Percentiles rank a stretch among this genome's conserved stretches.
These are phyloP conservation scores for Brachypodius melanocephalos DNA, from an alignment of 2,113 vertebrate genomes.

Conservation along the genomic window DNA sequence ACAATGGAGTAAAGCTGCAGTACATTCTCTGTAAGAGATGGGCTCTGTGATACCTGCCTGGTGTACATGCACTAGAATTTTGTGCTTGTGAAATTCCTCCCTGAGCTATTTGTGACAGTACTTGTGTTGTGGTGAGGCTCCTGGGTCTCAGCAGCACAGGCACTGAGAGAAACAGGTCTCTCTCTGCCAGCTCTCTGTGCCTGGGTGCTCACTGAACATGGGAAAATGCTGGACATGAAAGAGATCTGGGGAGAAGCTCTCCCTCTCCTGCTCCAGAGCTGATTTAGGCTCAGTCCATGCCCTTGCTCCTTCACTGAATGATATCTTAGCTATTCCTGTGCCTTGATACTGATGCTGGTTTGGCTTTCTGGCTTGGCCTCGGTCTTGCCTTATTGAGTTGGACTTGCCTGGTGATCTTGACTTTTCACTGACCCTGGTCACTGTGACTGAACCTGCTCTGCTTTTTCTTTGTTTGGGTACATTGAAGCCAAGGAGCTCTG, in stretches of 20 bases:
- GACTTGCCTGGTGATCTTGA: background rate
- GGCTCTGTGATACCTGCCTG: background rate
- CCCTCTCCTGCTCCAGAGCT: background rate
- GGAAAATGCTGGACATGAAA: background rate
- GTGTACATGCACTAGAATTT: accelerated
- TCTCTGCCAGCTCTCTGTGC: background rate
- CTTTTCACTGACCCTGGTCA: background rate
- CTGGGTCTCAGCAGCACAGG: background rate
- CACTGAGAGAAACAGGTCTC: background rate
- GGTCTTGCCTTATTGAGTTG: background rate
- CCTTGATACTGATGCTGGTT: background rate
- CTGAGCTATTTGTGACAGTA: background rate
- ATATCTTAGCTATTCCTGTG: background rate
- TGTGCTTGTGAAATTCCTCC: background rate
- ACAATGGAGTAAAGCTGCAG: background rate
- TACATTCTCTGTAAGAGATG: accelerated
- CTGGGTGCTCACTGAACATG: background rate
- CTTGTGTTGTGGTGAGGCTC: background rate
- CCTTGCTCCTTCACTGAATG: background rate
- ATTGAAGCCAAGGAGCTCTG: background rate
- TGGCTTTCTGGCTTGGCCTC: background rate
- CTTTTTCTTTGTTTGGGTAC: background rate
- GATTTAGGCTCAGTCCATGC: background rate
- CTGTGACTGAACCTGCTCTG: background rate
- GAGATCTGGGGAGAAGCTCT: background rate